Evolutionary conservation across 2,797 vertebrate species (phyloP), one percentile per base, ranked within the genome.

Genomic region (Otolemur crassicaudatus): DNA sequence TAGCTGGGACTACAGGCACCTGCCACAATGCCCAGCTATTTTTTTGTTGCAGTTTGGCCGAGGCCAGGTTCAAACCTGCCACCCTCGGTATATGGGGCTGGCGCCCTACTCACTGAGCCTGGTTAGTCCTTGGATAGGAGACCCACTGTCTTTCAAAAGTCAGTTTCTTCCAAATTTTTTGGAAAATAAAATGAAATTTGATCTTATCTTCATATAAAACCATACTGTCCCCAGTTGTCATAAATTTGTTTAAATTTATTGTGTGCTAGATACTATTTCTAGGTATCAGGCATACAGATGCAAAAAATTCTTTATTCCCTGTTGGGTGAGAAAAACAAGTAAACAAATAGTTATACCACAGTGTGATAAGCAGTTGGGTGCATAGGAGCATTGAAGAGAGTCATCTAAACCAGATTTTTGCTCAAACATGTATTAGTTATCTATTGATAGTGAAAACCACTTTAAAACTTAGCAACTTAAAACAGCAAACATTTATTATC

Each of bases 161-260:
- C 67, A 25, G 73, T 65, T 93, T 85, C 17, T 58, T 73, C 79
- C 56, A 14, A 29, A 73, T 23, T 56, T 73, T 25, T 46, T 17
- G 14, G 89, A 65, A 72, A 93, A 56, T 70, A 86, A 81, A 80
- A 75, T 73, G 31, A 86, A 93, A 67, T 65, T 63, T 84, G 29
- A 11, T 63, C 86, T 65, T 89, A 84, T 58, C 25, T 85, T 90
- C 37, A 80, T 83, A 29, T 67, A 73, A 90, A 79, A 56, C n/a
- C 53, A 67, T 43, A 23, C 53, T 69, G 34, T 70, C 34, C 13
- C 10, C 53, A 87, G 0, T 4, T 40, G 43, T 22, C 27, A 60
- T 75, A n/a, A 22, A 76, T 69, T 90, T 87, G 81, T 81, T 81
- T 73, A 81, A 75, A 86, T 34, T 31, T 60, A 40, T 76, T n/a